phyloP scores from a whole-genome alignment of 2,888 invertebrate genomes.

The Habroteleia sp. region DNA sequence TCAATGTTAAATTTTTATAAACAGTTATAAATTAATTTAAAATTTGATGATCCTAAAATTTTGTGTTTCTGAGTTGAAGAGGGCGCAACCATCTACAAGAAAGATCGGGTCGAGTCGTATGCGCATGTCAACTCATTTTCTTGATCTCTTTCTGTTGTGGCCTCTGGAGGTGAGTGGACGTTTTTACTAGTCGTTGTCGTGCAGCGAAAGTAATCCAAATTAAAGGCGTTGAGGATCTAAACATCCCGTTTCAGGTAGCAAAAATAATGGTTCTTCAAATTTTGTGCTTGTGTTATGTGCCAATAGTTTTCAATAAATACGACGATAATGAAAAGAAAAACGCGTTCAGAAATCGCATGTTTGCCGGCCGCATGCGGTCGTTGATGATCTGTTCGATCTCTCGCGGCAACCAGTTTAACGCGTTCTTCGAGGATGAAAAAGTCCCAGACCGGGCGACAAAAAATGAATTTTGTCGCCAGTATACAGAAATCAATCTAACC shows the following conservation, averaged over 20 bases:
- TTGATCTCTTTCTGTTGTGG: constrained; percentile 81
- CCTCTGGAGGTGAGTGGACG: constrained; percentile 81
- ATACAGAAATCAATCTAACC: neutral
- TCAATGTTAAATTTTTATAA: neutral
- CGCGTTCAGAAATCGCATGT: constrained; percentile 1
- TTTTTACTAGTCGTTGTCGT: constrained; percentile 68
- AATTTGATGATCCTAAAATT: neutral
- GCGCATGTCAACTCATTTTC: constrained; percentile 78
- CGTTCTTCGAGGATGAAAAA: neutral
- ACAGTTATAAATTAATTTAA: neutral
- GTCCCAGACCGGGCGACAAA: neutral
- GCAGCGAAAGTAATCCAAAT: constrained; percentile 72
- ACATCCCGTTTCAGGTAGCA: constrained; percentile 72
- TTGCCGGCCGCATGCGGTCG: constrained; percentile 44
- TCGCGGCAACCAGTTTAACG: too few relatives aligned
- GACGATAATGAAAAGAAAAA: neutral
- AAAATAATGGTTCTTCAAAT: constrained; percentile 69
- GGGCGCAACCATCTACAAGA: constrained; percentile 71
- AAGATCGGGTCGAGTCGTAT: constrained; percentile 69
- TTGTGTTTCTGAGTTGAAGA: constrained; percentile 8
- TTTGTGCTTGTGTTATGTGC: constrained; percentile 70
- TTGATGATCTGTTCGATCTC: too few relatives aligned
- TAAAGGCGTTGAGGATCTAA: constrained; percentile 64
- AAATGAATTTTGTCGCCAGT: neutral
- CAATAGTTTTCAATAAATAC: constrained; percentile 67